A percentile compares a stretch with the other conserved stretches of the same genome.
Evolutionary conservation across 2,113 vertebrate species (phyloP).

Genomic region (Colistium nudipinnis): DNA sequence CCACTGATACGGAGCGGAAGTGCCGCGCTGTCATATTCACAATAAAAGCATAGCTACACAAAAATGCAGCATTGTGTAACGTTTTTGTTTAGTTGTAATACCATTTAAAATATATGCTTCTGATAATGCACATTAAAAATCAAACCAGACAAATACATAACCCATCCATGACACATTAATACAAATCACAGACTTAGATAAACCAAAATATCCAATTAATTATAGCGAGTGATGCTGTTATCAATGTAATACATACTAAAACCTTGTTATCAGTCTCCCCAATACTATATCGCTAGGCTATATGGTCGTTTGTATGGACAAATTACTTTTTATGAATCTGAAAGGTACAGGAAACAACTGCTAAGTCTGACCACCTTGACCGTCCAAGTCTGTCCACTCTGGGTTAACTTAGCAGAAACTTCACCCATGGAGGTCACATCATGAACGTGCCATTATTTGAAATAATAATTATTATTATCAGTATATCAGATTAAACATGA

Average conservation of each 20-base stretch:
- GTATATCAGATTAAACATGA: background rate
- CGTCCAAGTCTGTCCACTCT: background rate
- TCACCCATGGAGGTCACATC: slow-evolving; percentile 4
- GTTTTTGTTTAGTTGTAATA: background rate
- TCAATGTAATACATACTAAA: no score
- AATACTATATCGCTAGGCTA: no score
- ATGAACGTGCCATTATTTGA: no score
- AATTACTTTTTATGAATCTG: slow-evolving; percentile 58
- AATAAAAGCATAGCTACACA: slow-evolving; percentile 30
- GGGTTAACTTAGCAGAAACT: slow-evolving; percentile 60
- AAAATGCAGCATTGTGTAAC: no score
- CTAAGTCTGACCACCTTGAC: background rate
- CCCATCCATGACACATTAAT: no score
- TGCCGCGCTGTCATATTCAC: background rate
- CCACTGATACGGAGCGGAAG: background rate
- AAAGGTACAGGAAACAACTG: background rate
- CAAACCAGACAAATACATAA: no score
- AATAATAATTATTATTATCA: background rate
- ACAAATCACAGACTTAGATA: no score
- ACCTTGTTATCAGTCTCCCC: no score
- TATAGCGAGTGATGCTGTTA: no score
- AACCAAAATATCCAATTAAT: no score
- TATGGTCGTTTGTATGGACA: no score
- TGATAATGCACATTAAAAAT: no score
- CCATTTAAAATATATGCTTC: background rate